A percentile compares a stretch with the other conserved stretches of the same genome.
Conservation (phyloP, 2,797 vertebrate species). For the Anabas testudineus region DNA sequence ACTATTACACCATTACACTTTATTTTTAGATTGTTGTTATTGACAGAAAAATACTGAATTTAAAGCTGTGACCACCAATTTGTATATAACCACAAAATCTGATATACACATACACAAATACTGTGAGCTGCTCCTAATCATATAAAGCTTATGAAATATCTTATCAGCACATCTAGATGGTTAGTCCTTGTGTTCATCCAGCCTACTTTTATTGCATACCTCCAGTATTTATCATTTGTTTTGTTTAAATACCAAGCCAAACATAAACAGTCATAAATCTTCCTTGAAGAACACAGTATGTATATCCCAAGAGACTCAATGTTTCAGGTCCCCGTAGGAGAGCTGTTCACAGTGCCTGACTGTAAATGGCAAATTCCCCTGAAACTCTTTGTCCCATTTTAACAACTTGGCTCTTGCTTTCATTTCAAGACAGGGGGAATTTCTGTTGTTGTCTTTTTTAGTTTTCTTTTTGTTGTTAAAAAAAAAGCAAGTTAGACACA, state of each 20-base stretch:
- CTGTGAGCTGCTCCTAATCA: slow-evolving; percentile 1
- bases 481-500: slow-evolving; percentile 14
- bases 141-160: slow-evolving; percentile 17
- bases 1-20: too few relatives aligned
- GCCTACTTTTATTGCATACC: slow-evolving; percentile 64
- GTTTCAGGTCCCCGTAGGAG: slow-evolving; percentile 58
- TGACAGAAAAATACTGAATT: too few relatives aligned
- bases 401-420: slow-evolving; percentile 62
- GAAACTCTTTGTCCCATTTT: slow-evolving; percentile 81
- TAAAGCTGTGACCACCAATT: too few relatives aligned
- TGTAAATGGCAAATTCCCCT: slow-evolving; percentile 79
- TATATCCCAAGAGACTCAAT: slow-evolving; percentile 60
- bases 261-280: slow-evolving; percentile 82
- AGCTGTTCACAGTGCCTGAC: slow-evolving; percentile 52
- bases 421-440: slow-evolving; percentile 32
- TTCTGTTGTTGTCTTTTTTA: slow-evolving; percentile 44
- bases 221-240: slow-evolving; percentile 73
- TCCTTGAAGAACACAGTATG: slow-evolving; percentile 60
- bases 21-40: too few relatives aligned
- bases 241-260: slow-evolving; percentile 81
- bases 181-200: slow-evolving; percentile 46
- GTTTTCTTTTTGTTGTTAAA: slow-evolving; percentile 41
- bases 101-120: too few relatives aligned
- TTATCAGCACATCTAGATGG: slow-evolving; percentile 34
- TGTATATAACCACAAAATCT: too few relatives aligned